These are phyloP conservation scores for Xyrichtys novacula DNA, from an alignment of 2,797 vertebrate species.

Conservation along the genomic window DNA sequence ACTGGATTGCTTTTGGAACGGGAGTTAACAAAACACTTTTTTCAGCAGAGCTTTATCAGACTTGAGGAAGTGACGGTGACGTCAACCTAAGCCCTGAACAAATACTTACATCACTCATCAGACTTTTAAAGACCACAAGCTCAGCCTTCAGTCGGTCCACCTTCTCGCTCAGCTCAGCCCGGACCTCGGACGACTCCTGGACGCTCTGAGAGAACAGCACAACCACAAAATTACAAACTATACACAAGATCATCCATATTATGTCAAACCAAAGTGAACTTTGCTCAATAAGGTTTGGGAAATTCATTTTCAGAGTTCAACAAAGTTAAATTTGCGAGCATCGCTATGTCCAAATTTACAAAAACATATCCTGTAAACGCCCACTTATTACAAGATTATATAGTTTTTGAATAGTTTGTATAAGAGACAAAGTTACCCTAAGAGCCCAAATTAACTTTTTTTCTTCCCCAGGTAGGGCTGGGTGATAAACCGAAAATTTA, in stretches of 20 bases:
- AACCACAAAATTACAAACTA: conserved; percentile 7
- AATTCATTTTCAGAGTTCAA: not conserved
- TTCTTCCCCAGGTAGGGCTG: too few relatives aligned
- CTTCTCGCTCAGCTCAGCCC: conserved; percentile 93
- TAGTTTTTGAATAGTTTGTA: not conserved
- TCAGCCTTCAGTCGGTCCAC: conserved; percentile 96
- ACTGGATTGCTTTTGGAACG: conserved; percentile 6
- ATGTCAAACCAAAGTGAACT: not conserved
- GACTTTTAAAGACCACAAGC: conserved; percentile 97
- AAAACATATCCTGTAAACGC: too few relatives aligned
- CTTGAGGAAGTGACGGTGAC: conserved; percentile 9
- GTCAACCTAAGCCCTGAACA: conserved; percentile 5
- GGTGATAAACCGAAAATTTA: too few relatives aligned
- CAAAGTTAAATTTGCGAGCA: not conserved
- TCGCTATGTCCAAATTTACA: not conserved
- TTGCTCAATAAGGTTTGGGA: not conserved
- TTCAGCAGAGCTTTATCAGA: conserved; percentile 5
- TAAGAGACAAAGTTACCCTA: too few relatives aligned
- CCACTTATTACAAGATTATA: not conserved
- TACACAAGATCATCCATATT: not conserved
- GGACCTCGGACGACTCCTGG: conserved; percentile 89
- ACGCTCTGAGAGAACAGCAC: conserved; percentile 84
- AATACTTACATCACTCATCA: conserved; percentile 97
- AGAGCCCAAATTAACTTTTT: too few relatives aligned
- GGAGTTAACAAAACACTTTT: conserved; percentile 11